A percentile compares a stretch with the other conserved stretches of the same genome.
These are phyloP conservation scores for Sarcophaga carnaria DNA, from an alignment of 2,888 invertebrate genomes.

Conservation along the genomic window DNA sequence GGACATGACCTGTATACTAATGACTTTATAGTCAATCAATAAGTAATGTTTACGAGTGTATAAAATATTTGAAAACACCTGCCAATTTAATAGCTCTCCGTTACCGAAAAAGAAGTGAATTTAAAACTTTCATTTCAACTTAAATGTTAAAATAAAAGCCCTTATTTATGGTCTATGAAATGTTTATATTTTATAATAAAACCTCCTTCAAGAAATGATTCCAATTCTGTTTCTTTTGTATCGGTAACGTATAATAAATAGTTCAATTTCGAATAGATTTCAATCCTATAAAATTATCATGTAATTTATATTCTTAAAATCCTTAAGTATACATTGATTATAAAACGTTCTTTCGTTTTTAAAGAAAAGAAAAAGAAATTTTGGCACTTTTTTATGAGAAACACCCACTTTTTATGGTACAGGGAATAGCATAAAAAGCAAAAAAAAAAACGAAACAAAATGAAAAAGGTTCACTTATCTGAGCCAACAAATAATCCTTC, in stretches of 20 bases:
- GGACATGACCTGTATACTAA: too few relatives aligned
- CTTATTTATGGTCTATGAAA: too few relatives aligned
- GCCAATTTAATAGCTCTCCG: too few relatives aligned
- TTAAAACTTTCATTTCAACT: too few relatives aligned
- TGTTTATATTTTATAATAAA: too few relatives aligned
- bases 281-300: slow-evolving; percentile 37
- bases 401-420: neutral
- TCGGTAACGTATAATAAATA: slow-evolving; percentile 18
- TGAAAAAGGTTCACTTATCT: slow-evolving; percentile 32
- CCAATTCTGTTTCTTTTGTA: neutral
- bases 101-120: too few relatives aligned
- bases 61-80: too few relatives aligned
- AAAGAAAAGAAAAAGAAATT: neutral
- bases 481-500: slow-evolving; percentile 22
- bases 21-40: too few relatives aligned
- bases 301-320: slow-evolving; percentile 51
- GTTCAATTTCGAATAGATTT: slow-evolving; percentile 37
- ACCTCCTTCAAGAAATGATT: neutral
- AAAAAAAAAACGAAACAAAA: neutral
- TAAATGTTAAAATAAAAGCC: too few relatives aligned
- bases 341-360: slow-evolving; percentile 4
- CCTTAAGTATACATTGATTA: slow-evolving; percentile 29
- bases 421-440: neutral
- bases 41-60: too few relatives aligned
- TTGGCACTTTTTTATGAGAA: slow-evolving; percentile 20